Conservation (phyloP, 2,113 vertebrate species). For the Cairina moschata region DNA sequence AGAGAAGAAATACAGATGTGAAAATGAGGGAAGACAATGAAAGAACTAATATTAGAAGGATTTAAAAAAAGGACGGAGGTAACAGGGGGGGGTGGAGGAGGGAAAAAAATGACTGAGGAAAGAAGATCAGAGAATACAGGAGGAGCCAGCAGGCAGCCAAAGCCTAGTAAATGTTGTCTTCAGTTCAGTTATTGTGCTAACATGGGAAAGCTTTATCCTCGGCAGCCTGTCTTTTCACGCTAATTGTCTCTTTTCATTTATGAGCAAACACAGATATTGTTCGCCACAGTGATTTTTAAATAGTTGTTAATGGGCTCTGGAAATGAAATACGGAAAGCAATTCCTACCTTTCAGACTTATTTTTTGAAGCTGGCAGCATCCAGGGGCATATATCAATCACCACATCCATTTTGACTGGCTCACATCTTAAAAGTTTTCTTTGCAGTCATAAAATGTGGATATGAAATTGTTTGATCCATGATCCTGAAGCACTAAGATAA, state of each 20-base stretch:
- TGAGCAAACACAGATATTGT: neutral
- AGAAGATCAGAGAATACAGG: neutral
- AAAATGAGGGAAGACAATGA: neutral
- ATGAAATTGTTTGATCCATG: neutral
- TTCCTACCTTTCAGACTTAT: neutral
- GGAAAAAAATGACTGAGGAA: neutral
- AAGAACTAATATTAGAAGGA: neutral
- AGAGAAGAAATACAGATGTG: neutral
- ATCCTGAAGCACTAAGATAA: slow-evolving; percentile 22
- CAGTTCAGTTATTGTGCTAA: neutral
- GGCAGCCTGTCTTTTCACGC: neutral
- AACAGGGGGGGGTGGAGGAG: no score
- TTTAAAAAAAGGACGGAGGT: neutral
- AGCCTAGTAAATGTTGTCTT: neutral
- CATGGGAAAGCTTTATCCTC: neutral
- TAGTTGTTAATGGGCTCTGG: neutral
- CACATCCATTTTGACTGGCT: neutral
- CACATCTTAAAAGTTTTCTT: neutral
- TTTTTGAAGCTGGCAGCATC: neutral
- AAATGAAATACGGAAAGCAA: neutral
- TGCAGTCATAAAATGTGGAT: neutral
- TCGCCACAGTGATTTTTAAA: neutral
- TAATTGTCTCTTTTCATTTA: neutral
- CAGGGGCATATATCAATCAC: neutral
- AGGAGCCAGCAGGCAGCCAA: neutral